Base-by-base conservation (phyloP, 1,140 invertebrate genomes). In the Littorina saxatilis region DNA sequence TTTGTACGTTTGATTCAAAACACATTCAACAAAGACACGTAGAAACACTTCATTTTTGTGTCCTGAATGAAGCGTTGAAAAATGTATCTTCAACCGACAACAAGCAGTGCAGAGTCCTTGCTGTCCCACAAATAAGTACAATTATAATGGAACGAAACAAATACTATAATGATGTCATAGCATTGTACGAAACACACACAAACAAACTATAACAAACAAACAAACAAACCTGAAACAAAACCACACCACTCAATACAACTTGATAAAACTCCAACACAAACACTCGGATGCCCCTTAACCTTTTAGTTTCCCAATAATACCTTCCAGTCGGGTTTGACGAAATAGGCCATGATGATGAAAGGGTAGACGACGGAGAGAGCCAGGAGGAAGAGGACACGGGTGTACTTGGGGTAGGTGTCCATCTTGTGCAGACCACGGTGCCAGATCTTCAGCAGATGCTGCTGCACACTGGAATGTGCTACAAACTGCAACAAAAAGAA, bases 371-470 rank as follows among this genome's bases (percentile, higher is more conserved):
- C 3, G 32, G 90, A 77, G 37, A 90, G 85, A 0, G 83, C 3
- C 11, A 82, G 20, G 15, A 87, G 70, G 52, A 89, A 82, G 23
- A 79, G 15, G 1, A 87, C 74, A 17, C 86, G 84, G 43, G 82
- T 81, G 3, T 74, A 15, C 63, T 84, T 84, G 32, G 79, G 78
- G 2, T 82, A 82, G 27, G 84, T 77, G 72, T 89, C 84, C 11
- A 88, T 78, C 3, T 76, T 70, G 9, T 82, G 81, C 74, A 90
- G 82, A 0, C 87, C 88, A 11, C 84, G 81, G 76, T 88, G 91
- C 95, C 95, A 95, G 43, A 90, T 88, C 3, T 86, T 81, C 39
- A 90, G 88, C 76, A 93, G 79, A 23, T 91, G 86, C 80, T 93
- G 92, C 75, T 93, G 92, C 79, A 91, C 92, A 61, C 87, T 91